Percentiles rank a stretch among this genome's conserved stretches.
Conservation (phyloP, 2,797 vertebrate genomes). For the Aratinga solstitialis region DNA sequence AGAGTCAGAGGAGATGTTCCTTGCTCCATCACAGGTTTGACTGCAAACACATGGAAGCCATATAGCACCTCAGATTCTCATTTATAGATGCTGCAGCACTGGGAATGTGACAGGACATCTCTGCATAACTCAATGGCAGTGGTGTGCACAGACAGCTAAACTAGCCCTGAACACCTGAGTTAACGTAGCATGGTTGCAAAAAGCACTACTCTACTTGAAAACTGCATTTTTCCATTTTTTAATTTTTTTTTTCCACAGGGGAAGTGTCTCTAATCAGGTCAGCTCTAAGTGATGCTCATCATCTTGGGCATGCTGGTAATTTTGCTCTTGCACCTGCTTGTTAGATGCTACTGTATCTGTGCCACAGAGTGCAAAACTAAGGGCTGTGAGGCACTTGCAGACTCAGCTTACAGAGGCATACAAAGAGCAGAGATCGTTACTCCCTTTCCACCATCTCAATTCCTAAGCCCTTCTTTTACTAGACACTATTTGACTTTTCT, state of each 20-base stretch:
- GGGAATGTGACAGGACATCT: neutral
- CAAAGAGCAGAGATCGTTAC: neutral
- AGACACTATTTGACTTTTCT: neutral
- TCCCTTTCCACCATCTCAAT: neutral
- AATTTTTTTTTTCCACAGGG: neutral
- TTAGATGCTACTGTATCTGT: neutral
- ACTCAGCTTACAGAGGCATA: neutral
- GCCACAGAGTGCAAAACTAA: neutral
- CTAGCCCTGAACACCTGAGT: neutral
- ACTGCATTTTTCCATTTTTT: neutral
- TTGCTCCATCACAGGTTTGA: neutral
- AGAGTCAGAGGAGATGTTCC: neutral
- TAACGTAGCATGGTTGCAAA: neutral
- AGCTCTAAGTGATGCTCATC: neutral
- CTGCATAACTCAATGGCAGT: neutral
- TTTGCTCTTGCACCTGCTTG: neutral
- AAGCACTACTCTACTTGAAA: neutral
- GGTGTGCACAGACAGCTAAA: neutral
- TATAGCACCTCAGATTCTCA: neutral
- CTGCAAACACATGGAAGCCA: neutral
- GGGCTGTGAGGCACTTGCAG: neutral
- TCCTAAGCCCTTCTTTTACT: constrained; percentile 33
- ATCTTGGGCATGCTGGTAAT: neutral
- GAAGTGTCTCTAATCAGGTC: neutral
- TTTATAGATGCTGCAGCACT: neutral